Base-by-base conservation (phyloP, 2,113 vertebrate species). In the Caloenas nicobarica region DNA sequence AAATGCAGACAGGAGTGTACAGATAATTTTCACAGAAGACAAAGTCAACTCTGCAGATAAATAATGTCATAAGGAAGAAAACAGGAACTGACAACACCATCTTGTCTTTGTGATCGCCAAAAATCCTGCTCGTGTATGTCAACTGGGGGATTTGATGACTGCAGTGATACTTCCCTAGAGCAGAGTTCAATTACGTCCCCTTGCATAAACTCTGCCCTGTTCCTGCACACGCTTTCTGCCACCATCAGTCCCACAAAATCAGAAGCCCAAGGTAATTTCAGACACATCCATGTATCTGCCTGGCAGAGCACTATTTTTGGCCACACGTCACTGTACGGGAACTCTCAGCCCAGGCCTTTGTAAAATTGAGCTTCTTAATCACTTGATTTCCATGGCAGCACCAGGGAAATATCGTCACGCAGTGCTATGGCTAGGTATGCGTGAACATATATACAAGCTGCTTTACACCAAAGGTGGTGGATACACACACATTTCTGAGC, bases 371-470 rank as follows among this genome's bases (percentile, higher is more conserved):
- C 33, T 88, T 74, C 88, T 93, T 86, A 62, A 90, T 88, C 0
- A 88, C 74, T 86, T 90, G 78, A 94, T 96, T 91, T 90, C 89
- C 86, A 88, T 90, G 92, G 88, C 60, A 94, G 90, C 48, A 68
- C 38, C 51, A 38, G 57, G 29, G 90, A 62, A 88, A 73, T 62
- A n/a, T 3, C 10, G 0, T 11, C 38, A 78, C 25, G 11, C 5
- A 7, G 40, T 1, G 12, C 42, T 54, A 11, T 0, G 5, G 57
- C 23, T 51, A 46, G 51, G 38, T 16, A 38, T 15, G 14, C 3
- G 2, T 11, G 10, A 50, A 82, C n/a, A 81, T 7, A 38, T 6
- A 60, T 8, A 9, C 18, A 50, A 23, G 3, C n/a, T 33, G 42
- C 25, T 23, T 58, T n/a, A 13, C 16, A 11, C 46, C 11, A 7